Conservation (phyloP, 1,140 invertebrate species). For the Drosophila sp. region DNA sequence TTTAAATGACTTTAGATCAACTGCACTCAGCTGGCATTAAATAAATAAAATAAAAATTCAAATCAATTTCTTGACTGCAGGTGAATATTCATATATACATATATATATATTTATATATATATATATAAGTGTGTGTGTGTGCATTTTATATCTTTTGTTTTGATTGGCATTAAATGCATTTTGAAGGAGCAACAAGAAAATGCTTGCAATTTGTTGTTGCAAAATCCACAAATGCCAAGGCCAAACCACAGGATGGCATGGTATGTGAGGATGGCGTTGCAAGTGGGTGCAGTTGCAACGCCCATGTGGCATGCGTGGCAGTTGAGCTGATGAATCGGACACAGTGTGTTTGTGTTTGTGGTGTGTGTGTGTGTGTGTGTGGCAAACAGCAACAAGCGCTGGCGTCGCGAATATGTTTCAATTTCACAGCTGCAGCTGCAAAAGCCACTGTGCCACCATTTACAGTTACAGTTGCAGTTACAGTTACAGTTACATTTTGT, state of each 20-base stretch:
- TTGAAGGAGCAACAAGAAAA: slow-evolving; percentile 21
- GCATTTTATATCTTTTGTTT: slow-evolving; percentile 8
- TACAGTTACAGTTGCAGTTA: slow-evolving; percentile 46
- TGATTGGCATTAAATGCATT: slow-evolving; percentile 35
- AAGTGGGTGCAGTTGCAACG: slow-evolving; percentile 8
- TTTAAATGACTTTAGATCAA: too few relatives aligned
- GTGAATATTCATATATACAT: background rate
- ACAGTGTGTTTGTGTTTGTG: background rate
- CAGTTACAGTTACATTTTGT: slow-evolving; percentile 41
- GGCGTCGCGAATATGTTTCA: slow-evolving; percentile 57
- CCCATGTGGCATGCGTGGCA: slow-evolving; percentile 5
- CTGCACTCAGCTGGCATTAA: too few relatives aligned
- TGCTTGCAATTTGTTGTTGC: slow-evolving; percentile 8
- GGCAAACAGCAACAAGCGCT: slow-evolving; percentile 5
- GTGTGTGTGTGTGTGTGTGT: slow-evolving; percentile 22
- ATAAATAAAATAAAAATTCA: too few relatives aligned
- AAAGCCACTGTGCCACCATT: slow-evolving; percentile 27
- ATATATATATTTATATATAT: background rate
- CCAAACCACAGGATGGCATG: slow-evolving; percentile 40
- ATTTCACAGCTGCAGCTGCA: slow-evolving; percentile 42
- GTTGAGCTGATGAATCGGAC: slow-evolving; percentile 27
- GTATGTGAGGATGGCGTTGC: too few relatives aligned
- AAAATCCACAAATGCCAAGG: slow-evolving; percentile 76
- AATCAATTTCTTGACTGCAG: too few relatives aligned
- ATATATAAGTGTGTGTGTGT: background rate